phyloP scores from a whole-genome alignment of 1,140 invertebrate species.

The Pseudomyrmex gracilis region DNA sequence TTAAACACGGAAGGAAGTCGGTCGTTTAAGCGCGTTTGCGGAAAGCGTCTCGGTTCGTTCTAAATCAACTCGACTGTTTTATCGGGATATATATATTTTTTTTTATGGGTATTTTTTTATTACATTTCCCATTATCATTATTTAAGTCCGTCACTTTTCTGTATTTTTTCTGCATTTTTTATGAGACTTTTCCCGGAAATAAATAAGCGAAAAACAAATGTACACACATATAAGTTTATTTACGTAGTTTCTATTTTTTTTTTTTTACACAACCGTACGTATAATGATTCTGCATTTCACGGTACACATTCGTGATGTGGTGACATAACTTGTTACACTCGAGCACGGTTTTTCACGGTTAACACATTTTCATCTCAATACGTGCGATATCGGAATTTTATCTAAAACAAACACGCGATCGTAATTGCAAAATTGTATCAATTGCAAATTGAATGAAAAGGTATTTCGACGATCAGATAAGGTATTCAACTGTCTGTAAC shows the following conservation, averaged over 20 bases:
- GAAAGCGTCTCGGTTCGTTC: background rate
- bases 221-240: too few species aligned
- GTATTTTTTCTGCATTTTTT: too few species aligned
- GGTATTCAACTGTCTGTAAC: too few species aligned
- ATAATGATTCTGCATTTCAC: background rate
- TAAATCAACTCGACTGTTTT: slow-evolving; percentile 22
- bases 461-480: too few species aligned
- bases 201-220: too few species aligned
- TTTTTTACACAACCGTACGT: background rate
- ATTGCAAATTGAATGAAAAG: too few species aligned
- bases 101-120: background rate
- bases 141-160: too few species aligned
- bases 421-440: background rate
- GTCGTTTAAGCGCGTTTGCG: slow-evolving; percentile 23
- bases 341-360: slow-evolving; percentile 11
- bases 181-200: too few species aligned
- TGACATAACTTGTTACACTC: slow-evolving; percentile 27
- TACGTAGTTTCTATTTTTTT: background rate
- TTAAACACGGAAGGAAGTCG: slow-evolving; percentile 67
- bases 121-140: too few species aligned
- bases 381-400: background rate
- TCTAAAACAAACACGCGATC: background rate
- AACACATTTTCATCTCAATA: background rate
- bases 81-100: background rate
- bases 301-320: background rate